These are phyloP conservation scores for Carassius auratus DNA, from an alignment of 2,113 vertebrate species.

Conservation along the genomic window DNA sequence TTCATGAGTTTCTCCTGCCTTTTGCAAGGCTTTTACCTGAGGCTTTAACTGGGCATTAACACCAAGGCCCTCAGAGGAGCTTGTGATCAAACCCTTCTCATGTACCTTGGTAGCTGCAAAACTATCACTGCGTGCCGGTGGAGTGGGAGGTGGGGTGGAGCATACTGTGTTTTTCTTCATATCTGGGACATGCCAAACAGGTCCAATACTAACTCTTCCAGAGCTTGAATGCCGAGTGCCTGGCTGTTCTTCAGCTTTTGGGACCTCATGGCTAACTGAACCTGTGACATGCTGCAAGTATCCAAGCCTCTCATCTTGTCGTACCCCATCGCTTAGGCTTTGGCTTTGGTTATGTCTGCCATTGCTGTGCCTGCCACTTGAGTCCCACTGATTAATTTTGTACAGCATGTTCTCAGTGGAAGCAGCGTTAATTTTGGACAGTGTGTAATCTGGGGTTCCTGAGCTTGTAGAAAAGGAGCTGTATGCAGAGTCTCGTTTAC, in stretches of 20 bases:
- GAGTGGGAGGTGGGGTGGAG: slow-evolving; percentile 83
- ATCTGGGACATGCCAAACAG: slow-evolving; percentile 91
- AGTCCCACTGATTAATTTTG: slow-evolving; percentile 84
- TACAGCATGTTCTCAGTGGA: slow-evolving; percentile 85
- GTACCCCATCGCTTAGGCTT: slow-evolving; percentile 69
- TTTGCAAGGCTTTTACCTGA: slow-evolving; percentile 65
- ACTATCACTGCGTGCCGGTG: slow-evolving; percentile 91
- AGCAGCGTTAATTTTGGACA: slow-evolving; percentile 81
- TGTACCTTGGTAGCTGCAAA: slow-evolving; percentile 89
- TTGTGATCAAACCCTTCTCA: slow-evolving; percentile 76
- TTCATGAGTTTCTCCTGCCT: slow-evolving; percentile 67
- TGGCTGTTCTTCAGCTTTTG: slow-evolving; percentile 73
- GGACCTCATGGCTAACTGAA: slow-evolving; percentile 64
- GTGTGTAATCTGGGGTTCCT: slow-evolving; percentile 86
- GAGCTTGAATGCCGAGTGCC: slow-evolving; percentile 70
- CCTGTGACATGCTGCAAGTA: slow-evolving; percentile 71
- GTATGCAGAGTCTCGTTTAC: slow-evolving; percentile 91
- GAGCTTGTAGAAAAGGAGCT: slow-evolving; percentile 93
- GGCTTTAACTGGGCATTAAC: slow-evolving; percentile 61
- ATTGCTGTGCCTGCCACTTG: slow-evolving; percentile 66
- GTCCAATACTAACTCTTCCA: slow-evolving; percentile 76
- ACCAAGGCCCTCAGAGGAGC: slow-evolving; percentile 71
- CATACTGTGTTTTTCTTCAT: slow-evolving; percentile 79
- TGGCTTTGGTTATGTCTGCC: slow-evolving; percentile 73
- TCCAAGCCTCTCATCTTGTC: slow-evolving; percentile 73